phyloP scores from a whole-genome alignment of 1,140 invertebrate genomes.

The Drosophila sulfurigaster region DNA sequence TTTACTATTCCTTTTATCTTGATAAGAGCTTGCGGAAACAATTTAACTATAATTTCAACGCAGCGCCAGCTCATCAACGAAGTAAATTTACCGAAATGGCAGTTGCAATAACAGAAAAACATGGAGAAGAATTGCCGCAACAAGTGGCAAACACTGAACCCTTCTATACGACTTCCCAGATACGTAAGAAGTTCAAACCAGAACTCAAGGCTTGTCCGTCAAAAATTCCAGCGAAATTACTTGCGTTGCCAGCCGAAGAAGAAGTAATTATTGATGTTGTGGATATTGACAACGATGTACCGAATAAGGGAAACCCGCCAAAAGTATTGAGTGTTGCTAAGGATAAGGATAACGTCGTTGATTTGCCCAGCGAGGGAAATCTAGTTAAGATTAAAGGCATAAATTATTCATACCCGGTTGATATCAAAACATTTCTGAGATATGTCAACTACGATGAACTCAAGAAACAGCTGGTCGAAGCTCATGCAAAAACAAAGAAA shows the following conservation, averaged over 20 bases:
- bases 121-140: neutral
- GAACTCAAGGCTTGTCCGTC: slow-evolving; percentile 43
- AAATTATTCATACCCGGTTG: slow-evolving; percentile 23
- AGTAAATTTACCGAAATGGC: slow-evolving; percentile 10
- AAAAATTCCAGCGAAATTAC: slow-evolving; percentile 12
- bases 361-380: neutral
- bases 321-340: neutral
- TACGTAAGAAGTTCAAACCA: slow-evolving; percentile 37
- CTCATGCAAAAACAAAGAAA: neutral
- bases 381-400: neutral
- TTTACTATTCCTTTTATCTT: slow-evolving; percentile 29
- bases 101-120: neutral
- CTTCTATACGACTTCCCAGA: slow-evolving; percentile 33
- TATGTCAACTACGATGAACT: slow-evolving; percentile 31
- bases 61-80: slow-evolving; percentile 8
- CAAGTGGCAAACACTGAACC: neutral
- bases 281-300: too few relatives aligned
- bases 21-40: neutral
- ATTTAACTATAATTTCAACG: slow-evolving; percentile 32
- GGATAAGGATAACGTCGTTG: neutral
- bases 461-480: neutral
- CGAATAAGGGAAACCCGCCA: too few relatives aligned
- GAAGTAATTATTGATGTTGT: too few relatives aligned
- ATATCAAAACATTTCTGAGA: slow-evolving; percentile 17
- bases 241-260: neutral